Conservation (phyloP, 2,797 vertebrate genomes). For the Macrochelys suwanniensis region DNA sequence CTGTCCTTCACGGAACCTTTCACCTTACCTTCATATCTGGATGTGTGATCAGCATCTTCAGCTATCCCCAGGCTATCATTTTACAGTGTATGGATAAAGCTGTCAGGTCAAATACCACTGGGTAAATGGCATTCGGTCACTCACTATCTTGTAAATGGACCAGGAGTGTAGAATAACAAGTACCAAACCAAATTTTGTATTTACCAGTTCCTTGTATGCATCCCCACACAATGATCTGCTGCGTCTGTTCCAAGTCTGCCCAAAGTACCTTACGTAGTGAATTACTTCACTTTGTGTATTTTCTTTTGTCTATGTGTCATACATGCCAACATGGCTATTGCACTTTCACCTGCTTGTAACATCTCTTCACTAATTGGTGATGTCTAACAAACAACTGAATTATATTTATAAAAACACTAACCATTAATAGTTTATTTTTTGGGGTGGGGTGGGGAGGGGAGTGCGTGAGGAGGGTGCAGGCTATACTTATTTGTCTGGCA, state of each 20-base stretch:
- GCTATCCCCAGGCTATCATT: background rate
- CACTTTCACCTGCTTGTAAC: rapidly evolving
- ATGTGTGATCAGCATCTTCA: background rate
- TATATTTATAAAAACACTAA: background rate
- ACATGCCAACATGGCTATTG: rapidly evolving
- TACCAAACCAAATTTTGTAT: background rate
- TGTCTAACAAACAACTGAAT: background rate
- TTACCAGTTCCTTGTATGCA: background rate
- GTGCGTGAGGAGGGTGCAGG: no score
- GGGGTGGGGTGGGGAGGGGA: no score
- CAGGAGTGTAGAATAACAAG: background rate
- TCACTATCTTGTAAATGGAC: rapidly evolving
- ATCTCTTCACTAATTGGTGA: background rate
- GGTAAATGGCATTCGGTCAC: rapidly evolving
- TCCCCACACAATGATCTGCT: background rate
- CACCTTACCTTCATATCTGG: background rate
- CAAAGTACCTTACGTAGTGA: background rate
- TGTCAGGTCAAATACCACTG: background rate
- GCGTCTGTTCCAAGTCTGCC: background rate
- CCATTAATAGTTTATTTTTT: background rate
- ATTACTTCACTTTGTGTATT: background rate
- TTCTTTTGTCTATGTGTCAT: background rate
- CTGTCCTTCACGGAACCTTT: background rate
- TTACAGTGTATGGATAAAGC: background rate
- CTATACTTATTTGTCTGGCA: no score